Evolutionary conservation across 2,113 vertebrate species (phyloP), one percentile per base, ranked within the genome.

Genomic region (Albula goreensis): DNA sequence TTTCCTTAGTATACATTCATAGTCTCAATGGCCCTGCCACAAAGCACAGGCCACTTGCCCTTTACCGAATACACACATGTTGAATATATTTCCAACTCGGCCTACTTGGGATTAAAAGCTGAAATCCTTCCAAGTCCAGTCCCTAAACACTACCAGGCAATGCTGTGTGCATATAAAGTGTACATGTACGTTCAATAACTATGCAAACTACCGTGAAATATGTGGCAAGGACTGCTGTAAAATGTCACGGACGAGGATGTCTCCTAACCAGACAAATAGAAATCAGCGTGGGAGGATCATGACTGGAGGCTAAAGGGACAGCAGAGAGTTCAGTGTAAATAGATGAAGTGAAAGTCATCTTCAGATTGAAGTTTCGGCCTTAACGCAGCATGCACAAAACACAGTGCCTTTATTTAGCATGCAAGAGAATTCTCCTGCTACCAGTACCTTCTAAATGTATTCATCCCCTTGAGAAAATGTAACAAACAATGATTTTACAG

Each of bases 401-500:
- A 74, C 19, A 17, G 10, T 25, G n/a, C 70, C 22, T 11, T 74
- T 31, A 74, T n/a, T 74, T 74, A 74, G 70, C 70, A 74, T 74
- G 22, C n/a, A 74, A 66, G 60, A 66, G 22, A 66, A 66, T 22
- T 0, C 22, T 10, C n/a, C 1, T 22, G 70, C 11, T 74, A 74
- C 70, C 70, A 31, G 70, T 5, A 31, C 22, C 70, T n/a, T 31
- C n/a, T n/a, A 31, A 66, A 31, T 74, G 70, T 74, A 74, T 74
- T 74, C 70, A 74, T 31, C 70, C 70, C 70, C 70, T 25, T 10
- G 9, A 74, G 22, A 74, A 74, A 31, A 22, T 74, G 70, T 31
- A 74, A 74, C 63, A 19, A 70, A 70, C 70, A 74, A 74, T 74
- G 70, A 74, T 74, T 74, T 74, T 74, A n/a, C 70, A 74, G 70